Percentiles rank a stretch among this genome's conserved stretches.
phyloP scores from a whole-genome alignment of 2,113 vertebrate genomes.

The Lophius piscatorius region DNA sequence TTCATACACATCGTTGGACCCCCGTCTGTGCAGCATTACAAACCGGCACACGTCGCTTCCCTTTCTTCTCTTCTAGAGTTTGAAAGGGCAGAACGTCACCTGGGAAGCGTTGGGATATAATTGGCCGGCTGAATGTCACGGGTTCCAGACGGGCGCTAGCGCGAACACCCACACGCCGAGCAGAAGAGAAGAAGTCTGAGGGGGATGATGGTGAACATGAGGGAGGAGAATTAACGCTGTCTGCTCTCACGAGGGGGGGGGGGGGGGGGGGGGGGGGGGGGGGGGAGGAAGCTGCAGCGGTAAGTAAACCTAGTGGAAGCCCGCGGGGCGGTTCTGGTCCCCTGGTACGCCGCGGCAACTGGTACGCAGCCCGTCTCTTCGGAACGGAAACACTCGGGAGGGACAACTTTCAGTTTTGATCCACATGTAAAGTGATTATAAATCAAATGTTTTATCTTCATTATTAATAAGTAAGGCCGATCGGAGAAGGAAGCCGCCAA shows the following conservation, averaged over 20 bases:
- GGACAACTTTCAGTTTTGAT: no score
- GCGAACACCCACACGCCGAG: background rate
- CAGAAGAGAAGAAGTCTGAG: background rate
- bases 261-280: constrained; percentile 52
- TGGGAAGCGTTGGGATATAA: background rate
- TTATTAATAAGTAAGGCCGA: no score
- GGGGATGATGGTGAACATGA: background rate
- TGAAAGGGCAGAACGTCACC: background rate
- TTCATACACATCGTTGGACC: no score
- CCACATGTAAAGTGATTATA: no score
- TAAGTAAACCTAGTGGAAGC: constrained; percentile 74
- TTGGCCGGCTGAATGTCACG: background rate
- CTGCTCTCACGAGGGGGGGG: constrained; percentile 56
- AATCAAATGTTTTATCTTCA: no score
- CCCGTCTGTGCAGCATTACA: no score
- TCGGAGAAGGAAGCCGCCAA: no score
- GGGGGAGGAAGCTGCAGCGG: constrained; percentile 56
- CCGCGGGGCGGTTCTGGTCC: constrained; percentile 64
- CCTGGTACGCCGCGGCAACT: constrained; percentile 50
- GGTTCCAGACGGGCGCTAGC: background rate
- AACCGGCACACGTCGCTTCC: no score
- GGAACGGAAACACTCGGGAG: constrained; percentile 29
- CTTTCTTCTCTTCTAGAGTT: no score
- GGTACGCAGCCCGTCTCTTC: constrained; percentile 41
- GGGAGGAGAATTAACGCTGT: constrained; percentile 59